Evolutionary conservation across 1,140 invertebrate genomes (phyloP), one percentile per base, ranked within the genome.

Genomic region (Euschistus heros): DNA sequence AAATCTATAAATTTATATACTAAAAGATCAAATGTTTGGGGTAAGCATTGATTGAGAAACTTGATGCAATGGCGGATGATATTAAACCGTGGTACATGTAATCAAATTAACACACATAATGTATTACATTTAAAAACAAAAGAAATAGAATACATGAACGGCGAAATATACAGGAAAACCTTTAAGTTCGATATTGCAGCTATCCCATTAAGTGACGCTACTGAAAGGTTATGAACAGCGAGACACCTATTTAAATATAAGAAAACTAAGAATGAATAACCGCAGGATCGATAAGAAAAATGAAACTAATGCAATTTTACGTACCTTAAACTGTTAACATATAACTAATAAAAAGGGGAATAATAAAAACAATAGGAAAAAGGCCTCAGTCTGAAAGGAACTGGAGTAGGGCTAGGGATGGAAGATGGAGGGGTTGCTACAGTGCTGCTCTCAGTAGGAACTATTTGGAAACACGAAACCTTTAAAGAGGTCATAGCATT

Each of bases 261-360:
- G 6, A 37, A 37, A 37, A 37, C 33, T 13, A 37, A 37, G 33
- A 37, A 10, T 10, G 10, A 6, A 37, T 2, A 10, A 37, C 33
- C 1, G 8, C 1, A 37, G 8, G 33, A 37, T 2, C 13, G 10
- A 37, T 37, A 10, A 2, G 7, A 10, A 37, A 37, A 37, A 37
- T 10, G 33, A 37, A 37, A 37, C 33, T 37, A 6, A 37, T 37
- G 10, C 8, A 37, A 37, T 37, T 37, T 37, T 4, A 37, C 33
- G 13, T 57, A 57, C 54, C 54, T 57, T 57, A 57, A 57, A 57
- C 54, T 22, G 20, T 26, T 26, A 57, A 57, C 54, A 57, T 57
- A 57, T 24, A 57, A 20, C 8, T 50, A 57, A 57, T 24, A 26
- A 26, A 57, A 24, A 3, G 54, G 15, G 54, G 10, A 24, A 6